These are phyloP conservation scores for Diplogasteroides magnus DNA, from an alignment of 1,140 invertebrate genomes.

Conservation along the genomic window DNA sequence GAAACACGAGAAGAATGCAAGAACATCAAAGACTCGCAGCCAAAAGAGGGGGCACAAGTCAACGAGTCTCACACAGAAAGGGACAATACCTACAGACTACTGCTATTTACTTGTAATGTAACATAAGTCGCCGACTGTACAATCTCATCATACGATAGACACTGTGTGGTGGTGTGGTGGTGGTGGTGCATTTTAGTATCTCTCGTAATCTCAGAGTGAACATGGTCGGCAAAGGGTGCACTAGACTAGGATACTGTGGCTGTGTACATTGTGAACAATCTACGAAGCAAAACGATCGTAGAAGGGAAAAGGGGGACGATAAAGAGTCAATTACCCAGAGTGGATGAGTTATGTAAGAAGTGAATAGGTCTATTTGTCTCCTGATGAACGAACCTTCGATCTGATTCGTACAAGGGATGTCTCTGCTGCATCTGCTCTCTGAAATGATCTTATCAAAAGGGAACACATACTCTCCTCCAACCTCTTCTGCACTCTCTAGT, in stretches of 20 bases:
- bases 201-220: too few species aligned
- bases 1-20: not conserved
- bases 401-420: slow-evolving; percentile 38
- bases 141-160: too few species aligned
- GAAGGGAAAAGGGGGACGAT: not conserved
- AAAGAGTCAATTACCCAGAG: not conserved
- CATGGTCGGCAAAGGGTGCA: too few species aligned
- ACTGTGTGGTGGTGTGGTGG: too few species aligned
- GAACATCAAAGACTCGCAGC: not conserved
- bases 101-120: too few species aligned
- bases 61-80: not conserved
- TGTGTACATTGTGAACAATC: not conserved
- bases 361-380: slow-evolving; percentile 11
- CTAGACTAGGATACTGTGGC: too few species aligned
- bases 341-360: not conserved
- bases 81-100: too few species aligned
- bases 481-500: slow-evolving; percentile 92
- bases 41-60: not conserved
- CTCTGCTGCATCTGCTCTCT: slow-evolving; percentile 87
- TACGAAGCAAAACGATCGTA: not conserved
- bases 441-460: not conserved
- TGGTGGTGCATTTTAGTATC: not conserved
- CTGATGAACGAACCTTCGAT: slow-evolving; percentile 28
- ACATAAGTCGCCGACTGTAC: too few species aligned
- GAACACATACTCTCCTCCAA: not conserved